A percentile compares a stretch with the other conserved stretches of the same genome.
phyloP scores from a whole-genome alignment of 1,140 invertebrate genomes.

The Trachymyrmex cornetzi region DNA sequence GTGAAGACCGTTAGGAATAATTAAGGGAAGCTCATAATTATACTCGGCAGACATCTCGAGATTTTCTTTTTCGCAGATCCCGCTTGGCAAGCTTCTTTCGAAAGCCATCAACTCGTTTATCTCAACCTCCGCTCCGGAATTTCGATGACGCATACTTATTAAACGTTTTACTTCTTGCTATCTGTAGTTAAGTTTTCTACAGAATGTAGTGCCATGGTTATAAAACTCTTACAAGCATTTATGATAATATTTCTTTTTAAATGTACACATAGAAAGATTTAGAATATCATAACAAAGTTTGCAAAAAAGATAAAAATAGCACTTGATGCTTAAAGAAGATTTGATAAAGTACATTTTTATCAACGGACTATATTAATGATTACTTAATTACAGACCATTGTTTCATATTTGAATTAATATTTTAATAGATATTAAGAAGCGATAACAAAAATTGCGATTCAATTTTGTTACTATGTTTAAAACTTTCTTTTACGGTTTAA shows the following conservation, averaged over 20 bases:
- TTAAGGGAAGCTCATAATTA: constrained; percentile 32
- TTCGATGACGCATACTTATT: constrained; percentile 20
- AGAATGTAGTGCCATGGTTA: not conserved
- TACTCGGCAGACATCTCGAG: not conserved
- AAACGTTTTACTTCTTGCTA: constrained; percentile 22
- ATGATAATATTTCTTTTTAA: not conserved
- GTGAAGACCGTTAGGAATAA: not conserved
- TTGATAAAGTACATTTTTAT: not conserved
- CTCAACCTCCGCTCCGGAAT: not conserved
- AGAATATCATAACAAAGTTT: not conserved
- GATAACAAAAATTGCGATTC: not conserved
- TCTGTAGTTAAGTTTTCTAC: constrained; percentile 13
- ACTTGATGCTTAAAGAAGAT: not conserved
- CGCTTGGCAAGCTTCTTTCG: not conserved
- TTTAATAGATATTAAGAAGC: not conserved
- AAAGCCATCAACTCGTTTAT: constrained; percentile 28
- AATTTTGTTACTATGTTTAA: not conserved
- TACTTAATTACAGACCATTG: not conserved
- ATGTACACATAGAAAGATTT: not conserved
- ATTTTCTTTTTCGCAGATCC: constrained; percentile 6
- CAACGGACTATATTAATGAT: not conserved
- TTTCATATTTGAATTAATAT: not conserved
- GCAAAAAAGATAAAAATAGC: not conserved
- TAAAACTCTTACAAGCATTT: not conserved
- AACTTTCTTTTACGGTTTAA: not conserved